A percentile compares a stretch with the other conserved stretches of the same genome.
These are phyloP conservation scores for Chymomyza fuscimana DNA, from an alignment of 2,888 invertebrate genomes.

Conservation along the genomic window DNA sequence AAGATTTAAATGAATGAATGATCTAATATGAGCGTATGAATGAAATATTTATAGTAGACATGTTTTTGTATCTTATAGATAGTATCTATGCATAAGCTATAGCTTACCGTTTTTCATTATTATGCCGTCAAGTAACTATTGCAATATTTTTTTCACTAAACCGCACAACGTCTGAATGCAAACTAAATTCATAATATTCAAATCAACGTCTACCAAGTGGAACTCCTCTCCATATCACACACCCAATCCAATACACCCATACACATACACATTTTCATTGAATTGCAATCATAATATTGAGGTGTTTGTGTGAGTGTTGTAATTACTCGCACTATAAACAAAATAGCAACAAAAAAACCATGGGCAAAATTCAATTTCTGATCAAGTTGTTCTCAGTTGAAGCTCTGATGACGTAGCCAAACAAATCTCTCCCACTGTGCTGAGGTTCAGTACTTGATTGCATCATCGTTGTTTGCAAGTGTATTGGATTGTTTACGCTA, in stretches of 20 bases:
- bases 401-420: not conserved
- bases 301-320: conserved; percentile 28
- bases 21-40: conserved; percentile 50
- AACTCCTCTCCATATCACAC: conserved; percentile 27
- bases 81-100: conserved; percentile 1
- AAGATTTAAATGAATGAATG: conserved; percentile 45
- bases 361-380: not conserved
- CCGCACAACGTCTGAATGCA: conserved; percentile 48
- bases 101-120: conserved; percentile 66
- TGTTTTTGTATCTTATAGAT: not conserved
- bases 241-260: not conserved
- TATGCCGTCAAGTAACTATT: conserved; percentile 8
- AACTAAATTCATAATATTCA: conserved; percentile 67
- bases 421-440: not conserved
- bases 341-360: not conserved
- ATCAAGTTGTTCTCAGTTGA: not conserved
- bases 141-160: conserved; percentile 1
- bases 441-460: conserved; percentile 16
- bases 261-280: conserved; percentile 15
- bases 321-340: conserved; percentile 35
- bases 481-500: conserved; percentile 26
- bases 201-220: conserved; percentile 53
- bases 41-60: conserved; percentile 37
- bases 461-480: conserved; percentile 21
- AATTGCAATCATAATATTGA: conserved; percentile 28